Evolutionary conservation across 2,797 vertebrate species (phyloP), one percentile per base, ranked within the genome.

Genomic region (Carcharodon carcharias): DNA sequence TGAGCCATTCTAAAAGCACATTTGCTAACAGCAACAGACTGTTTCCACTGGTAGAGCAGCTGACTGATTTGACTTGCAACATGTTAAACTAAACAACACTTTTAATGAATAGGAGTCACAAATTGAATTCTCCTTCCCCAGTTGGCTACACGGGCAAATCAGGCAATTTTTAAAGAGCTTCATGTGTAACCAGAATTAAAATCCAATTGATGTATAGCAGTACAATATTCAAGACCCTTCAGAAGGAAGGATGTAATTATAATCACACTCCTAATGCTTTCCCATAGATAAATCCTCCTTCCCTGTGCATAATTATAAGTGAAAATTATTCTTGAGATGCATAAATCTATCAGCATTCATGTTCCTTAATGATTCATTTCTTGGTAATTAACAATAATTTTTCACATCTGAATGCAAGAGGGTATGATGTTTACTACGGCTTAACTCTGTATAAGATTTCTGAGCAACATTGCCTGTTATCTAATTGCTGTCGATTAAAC

Each of bases 371-470:
- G 67, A 95, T 73, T 95, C 67, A 95, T 95, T 95, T 95, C 94
- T 71, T 73, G 28, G 94, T 56, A 95, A 95, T 95, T 73, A 95
- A 95, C 94, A 95, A 95, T 95, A 95, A 95, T 95, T 95, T 95
- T 73, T 95, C 94, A 95, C 94, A 71, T 95, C 45, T 95, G 69
- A 95, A 95, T 95, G 94, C 50, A 95, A 65, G 69, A 71, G 67
- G 67, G 67, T 73, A 56, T 31, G 12, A 95, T 73, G 50, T 95
- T 95, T 95, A 73, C 94, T 40, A 95, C 3, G 16, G 67, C 67
- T 95, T 54, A 95, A 73, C 67, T 73, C 67, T 73, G 67, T 28
- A 73, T 54, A 65, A 71, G 94, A 73, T 35, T 95, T 54, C 69
- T 95, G 67, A 95, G 21, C 31, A 54, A 56, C 56, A 95, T 95